These are phyloP conservation scores for Deilephila porcellus DNA, from an alignment of 2,888 invertebrate species.

Conservation along the genomic window DNA sequence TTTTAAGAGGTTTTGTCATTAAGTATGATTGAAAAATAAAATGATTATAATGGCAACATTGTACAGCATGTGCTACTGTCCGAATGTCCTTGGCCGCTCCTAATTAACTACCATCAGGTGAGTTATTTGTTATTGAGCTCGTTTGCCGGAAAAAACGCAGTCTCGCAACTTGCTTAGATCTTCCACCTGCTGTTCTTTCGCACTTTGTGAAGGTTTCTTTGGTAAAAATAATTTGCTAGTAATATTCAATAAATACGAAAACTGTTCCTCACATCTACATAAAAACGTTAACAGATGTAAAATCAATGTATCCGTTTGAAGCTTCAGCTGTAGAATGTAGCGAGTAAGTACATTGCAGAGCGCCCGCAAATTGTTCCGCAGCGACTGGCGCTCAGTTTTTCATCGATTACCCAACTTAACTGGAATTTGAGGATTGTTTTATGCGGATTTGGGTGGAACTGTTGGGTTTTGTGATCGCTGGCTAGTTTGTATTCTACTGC, in stretches of 20 bases:
- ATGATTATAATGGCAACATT: too few species aligned
- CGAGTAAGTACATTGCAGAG: neutral
- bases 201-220: too few species aligned
- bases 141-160: too few species aligned
- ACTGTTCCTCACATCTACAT: neutral
- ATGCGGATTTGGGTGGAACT: neutral
- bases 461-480: neutral
- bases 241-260: neutral
- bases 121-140: too few species aligned
- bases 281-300: neutral
- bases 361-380: slow-evolving; percentile 13
- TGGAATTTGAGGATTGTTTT: slow-evolving; percentile 11
- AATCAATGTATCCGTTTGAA: slow-evolving; percentile 6
- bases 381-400: slow-evolving; percentile 1
- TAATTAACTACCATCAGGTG: too few species aligned
- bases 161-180: too few species aligned
- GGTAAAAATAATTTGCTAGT: too few species aligned
- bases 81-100: too few species aligned
- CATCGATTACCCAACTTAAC: neutral
- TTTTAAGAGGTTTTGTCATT: too few species aligned
- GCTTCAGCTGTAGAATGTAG: neutral
- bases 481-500: neutral
- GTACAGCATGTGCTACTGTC: too few species aligned
- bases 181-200: too few species aligned
- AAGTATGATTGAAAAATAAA: too few species aligned